phyloP scores from a whole-genome alignment of 2,113 vertebrate species.

The Trichechus manatus region DNA sequence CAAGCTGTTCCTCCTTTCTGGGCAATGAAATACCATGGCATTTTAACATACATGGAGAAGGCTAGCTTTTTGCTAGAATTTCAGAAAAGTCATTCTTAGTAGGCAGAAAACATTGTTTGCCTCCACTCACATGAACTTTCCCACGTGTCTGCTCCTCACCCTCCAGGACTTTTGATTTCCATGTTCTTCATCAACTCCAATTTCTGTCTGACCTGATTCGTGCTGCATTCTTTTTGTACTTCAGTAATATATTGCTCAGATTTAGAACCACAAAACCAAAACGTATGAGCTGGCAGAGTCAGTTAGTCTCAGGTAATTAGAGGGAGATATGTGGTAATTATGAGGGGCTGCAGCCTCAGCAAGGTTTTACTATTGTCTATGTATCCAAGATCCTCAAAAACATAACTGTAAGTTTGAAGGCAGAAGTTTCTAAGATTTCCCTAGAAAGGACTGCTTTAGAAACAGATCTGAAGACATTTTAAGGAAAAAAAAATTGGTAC shows the following conservation, averaged over 20 bases:
- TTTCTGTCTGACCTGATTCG: not conserved
- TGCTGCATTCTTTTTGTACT: not conserved
- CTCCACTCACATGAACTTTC: not conserved
- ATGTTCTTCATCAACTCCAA: not conserved
- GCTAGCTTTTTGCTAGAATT: not conserved
- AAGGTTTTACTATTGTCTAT: not conserved
- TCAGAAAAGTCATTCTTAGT: not conserved
- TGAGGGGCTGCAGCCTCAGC: not conserved
- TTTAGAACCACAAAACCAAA: not conserved
- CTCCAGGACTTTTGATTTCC: not conserved
- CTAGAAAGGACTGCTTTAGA: not conserved
- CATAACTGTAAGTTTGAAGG: not conserved
- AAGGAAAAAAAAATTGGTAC: not conserved
- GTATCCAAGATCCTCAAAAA: not conserved
- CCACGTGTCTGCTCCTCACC: not conserved
- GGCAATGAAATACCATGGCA: not conserved
- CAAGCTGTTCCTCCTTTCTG: not conserved
- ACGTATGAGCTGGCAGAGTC: not conserved
- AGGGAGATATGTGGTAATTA: not conserved
- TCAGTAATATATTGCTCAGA: not conserved
- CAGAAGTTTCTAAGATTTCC: not conserved
- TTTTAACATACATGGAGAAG: not conserved
- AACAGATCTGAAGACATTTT: conserved; percentile 24
- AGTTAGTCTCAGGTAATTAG: not conserved
- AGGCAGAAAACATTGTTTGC: not conserved